phyloP scores from a whole-genome alignment of 1,140 invertebrate genomes.

The Lycorma delicatula region DNA sequence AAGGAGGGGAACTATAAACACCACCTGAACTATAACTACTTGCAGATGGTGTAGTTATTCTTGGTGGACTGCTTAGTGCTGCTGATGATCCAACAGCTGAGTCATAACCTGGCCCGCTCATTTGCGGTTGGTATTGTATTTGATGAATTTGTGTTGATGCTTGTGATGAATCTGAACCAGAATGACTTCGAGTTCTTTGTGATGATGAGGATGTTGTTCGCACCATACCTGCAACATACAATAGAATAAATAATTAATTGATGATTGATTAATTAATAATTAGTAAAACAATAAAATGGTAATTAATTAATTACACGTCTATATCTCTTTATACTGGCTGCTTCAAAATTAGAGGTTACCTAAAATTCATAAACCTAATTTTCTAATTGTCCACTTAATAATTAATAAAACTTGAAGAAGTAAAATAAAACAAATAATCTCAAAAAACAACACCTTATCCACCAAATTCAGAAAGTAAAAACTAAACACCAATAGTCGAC shows the following conservation, averaged over 20 bases:
- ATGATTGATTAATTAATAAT: too few species aligned
- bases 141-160: conserved; percentile 33
- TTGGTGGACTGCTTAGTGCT: conserved; percentile 41
- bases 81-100: conserved; percentile 52
- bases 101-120: conserved; percentile 27
- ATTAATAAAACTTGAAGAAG: too few species aligned
- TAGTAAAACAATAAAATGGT: too few species aligned
- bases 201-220: background rate
- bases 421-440: too few species aligned
- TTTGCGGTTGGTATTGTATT: background rate
- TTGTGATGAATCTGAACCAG: conserved; percentile 41
- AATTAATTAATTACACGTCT: too few species aligned
- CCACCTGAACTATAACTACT: conserved; percentile 37
- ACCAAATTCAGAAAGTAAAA: too few species aligned
- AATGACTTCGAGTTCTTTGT: conserved; percentile 34
- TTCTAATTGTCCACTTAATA: too few species aligned
- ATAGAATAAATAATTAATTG: background rate
- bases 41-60: conserved; percentile 36
- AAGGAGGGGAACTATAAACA: conserved; percentile 46
- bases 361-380: too few species aligned
- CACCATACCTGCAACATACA: conserved; percentile 1
- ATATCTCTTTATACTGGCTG: too few species aligned
- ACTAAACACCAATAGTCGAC: too few species aligned
- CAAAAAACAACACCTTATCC: too few species aligned
- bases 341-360: too few species aligned